Evolutionary conservation across 2,113 vertebrate genomes (phyloP).

Genomic region (Leptobrachium leishanense): DNA sequence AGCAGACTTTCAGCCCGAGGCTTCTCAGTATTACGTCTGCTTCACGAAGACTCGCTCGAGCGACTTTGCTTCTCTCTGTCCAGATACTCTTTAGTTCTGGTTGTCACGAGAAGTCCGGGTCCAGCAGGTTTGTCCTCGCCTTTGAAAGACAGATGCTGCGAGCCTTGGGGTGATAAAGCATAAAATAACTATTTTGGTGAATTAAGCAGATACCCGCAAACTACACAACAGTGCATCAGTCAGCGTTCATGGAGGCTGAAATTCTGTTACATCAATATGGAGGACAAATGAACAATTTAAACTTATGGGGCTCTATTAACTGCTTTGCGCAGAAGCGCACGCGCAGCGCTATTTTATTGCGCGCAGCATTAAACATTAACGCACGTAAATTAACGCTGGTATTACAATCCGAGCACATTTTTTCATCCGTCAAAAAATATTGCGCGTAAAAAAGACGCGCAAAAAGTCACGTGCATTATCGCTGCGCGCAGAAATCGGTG

Average conservation of each 20-base stretch:
- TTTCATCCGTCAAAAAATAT: too few species aligned
- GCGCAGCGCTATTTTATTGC: too few species aligned
- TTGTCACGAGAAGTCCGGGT: conserved; percentile 22
- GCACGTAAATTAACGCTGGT: too few species aligned
- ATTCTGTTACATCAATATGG: too few species aligned
- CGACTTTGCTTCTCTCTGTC: conserved; percentile 10
- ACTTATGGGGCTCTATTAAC: too few species aligned
- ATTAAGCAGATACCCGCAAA: conserved; percentile 24
- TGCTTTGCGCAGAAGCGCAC: too few species aligned
- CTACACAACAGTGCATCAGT: background rate
- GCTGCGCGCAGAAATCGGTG: too few species aligned
- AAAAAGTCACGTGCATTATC: too few species aligned
- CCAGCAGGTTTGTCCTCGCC: conserved; percentile 22
- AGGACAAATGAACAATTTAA: too few species aligned
- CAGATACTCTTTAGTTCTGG: conserved; percentile 21
- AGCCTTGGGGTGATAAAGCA: conserved; percentile 20
- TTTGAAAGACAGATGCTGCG: conserved; percentile 35
- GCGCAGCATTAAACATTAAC: too few species aligned
- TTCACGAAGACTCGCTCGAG: conserved; percentile 23
- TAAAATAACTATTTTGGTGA: conserved; percentile 28
- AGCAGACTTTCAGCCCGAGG: conserved; percentile 41
- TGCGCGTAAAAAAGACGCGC: too few species aligned
- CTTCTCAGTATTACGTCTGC: conserved; percentile 35
- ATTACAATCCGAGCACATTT: too few species aligned
- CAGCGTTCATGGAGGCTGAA: background rate